phyloP scores from a whole-genome alignment of 2,797 vertebrate genomes.

The Toxotes lorentzi region DNA sequence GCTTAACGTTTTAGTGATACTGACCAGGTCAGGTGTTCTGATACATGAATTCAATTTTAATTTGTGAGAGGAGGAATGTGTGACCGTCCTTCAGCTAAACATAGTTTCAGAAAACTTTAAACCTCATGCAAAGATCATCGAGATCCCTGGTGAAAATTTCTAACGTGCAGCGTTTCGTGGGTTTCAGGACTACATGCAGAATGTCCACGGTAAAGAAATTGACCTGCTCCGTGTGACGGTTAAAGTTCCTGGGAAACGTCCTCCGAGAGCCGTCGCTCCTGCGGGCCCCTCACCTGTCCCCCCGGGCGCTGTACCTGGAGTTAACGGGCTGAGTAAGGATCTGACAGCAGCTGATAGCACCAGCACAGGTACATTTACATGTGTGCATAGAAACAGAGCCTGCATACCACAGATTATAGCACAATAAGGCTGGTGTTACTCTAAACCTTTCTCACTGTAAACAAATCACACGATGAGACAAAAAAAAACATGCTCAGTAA shows the following conservation, averaged over 20 bases:
- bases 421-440: background rate
- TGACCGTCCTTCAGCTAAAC: background rate
- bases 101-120: background rate
- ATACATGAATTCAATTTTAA: too few relatives aligned
- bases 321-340: constrained; percentile 93
- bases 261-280: constrained; percentile 92
- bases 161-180: background rate
- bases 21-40: too few relatives aligned
- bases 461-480: background rate
- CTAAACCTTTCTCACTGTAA: background rate
- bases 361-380: constrained; percentile 71
- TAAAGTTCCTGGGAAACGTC: constrained; percentile 96
- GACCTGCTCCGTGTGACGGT: constrained; percentile 95
- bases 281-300: constrained; percentile 74
- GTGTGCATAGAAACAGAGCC: too few relatives aligned
- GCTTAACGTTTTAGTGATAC: too few relatives aligned
- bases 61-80: too few relatives aligned
- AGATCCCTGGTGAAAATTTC: background rate
- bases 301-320: constrained; percentile 76
- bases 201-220: constrained; percentile 94
- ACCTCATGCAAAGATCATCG: background rate
- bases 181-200: constrained; percentile 93
- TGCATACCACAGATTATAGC: background rate
- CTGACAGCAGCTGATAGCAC: constrained; percentile 79
- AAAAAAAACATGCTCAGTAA: background rate